Evolutionary conservation across 35 echinoderm and acorn worm species (phyloP), one percentile per base, ranked within the genome.

Genomic region (Heliocidaris erythrogramma): DNA sequence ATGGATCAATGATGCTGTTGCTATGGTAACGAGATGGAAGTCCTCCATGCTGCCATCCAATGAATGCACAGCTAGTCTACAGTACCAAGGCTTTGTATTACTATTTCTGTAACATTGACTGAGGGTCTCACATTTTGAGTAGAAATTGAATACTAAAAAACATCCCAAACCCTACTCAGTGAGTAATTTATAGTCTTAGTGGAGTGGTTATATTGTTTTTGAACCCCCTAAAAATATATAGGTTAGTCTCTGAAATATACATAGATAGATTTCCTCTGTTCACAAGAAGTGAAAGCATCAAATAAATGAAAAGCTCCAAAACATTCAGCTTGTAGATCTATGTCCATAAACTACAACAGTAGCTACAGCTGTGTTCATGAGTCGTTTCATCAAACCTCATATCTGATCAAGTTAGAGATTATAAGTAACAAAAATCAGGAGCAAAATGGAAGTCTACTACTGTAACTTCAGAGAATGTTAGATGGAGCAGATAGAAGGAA

Each of bases 1-100:
- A 89, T 89, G 87, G 87, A 89, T 89, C 87, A 89, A 89, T 89
- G 87, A 89, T 89, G 87, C 87, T 14, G 87, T 89, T 89, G 47
- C 87, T 13, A 89, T 89, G 87, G 87, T n/a, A 17, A 89, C 29
- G 47, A 32, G 47, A 32, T 89, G 87, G 42, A 32, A 89, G 87
- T 48, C 31, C 47, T 47, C 47, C 87, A 89, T 42, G 87, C 87
- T 89, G 87, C 30, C 31, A 11, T 56, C 52, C 65, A 78, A n/a
- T 78, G 65, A 78, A 78, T 78, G 17, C 27, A n/a, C 3, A 24
- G 65, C n/a, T 78, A 78, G 65, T 78, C 65, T 78, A 78, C 65
- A 78, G 21, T 24, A n/a, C 65, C 21, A 24, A n/a, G 27, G 65
- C 65, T 7, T 78, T 24, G 27, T 78, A 5, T n/a, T 7, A 78